Conservation (phyloP, 2,888 invertebrate genomes). For the Camptogramma bilineatum region DNA sequence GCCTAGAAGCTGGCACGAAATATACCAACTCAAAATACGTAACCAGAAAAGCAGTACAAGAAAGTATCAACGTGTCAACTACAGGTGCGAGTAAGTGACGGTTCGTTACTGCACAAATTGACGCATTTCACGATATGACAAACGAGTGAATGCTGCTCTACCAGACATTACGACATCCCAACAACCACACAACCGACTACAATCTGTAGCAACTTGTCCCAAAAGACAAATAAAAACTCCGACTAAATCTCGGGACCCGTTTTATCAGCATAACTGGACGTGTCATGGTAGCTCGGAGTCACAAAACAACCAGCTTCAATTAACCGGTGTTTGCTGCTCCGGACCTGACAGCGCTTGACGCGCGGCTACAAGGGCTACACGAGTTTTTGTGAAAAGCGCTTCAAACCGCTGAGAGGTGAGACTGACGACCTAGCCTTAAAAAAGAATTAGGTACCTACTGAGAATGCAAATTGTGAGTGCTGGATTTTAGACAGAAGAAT, state of each 20-base stretch:
- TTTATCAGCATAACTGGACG: slow-evolving; percentile 32
- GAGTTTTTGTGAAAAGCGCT: slow-evolving; percentile 29
- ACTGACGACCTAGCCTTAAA: slow-evolving; percentile 6
- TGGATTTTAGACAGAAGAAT: background rate
- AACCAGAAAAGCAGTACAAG: background rate
- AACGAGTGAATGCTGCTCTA: slow-evolving; percentile 17
- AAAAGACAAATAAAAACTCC: slow-evolving; percentile 22
- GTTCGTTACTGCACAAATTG: slow-evolving; percentile 11
- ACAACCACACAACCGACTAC: slow-evolving; percentile 1
- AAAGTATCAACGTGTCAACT: background rate
- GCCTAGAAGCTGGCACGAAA: background rate
- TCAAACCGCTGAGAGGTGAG: slow-evolving; percentile 27
- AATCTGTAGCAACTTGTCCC: slow-evolving; percentile 17
- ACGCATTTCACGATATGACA: slow-evolving; percentile 7
- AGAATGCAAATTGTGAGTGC: slow-evolving; percentile 26
- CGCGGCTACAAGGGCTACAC: slow-evolving; percentile 24
- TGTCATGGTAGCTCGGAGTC: slow-evolving; percentile 22
- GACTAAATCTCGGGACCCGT: slow-evolving; percentile 20
- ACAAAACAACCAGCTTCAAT: slow-evolving; percentile 26
- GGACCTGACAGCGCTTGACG: slow-evolving; percentile 18
- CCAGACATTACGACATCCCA: slow-evolving; percentile 8
- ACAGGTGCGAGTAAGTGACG: background rate
- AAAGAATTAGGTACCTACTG: no score
- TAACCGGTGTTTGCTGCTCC: slow-evolving; percentile 18
- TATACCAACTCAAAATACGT: background rate